Base-by-base conservation (phyloP, 1,140 invertebrate genomes). In the Drosophila mayri region DNA sequence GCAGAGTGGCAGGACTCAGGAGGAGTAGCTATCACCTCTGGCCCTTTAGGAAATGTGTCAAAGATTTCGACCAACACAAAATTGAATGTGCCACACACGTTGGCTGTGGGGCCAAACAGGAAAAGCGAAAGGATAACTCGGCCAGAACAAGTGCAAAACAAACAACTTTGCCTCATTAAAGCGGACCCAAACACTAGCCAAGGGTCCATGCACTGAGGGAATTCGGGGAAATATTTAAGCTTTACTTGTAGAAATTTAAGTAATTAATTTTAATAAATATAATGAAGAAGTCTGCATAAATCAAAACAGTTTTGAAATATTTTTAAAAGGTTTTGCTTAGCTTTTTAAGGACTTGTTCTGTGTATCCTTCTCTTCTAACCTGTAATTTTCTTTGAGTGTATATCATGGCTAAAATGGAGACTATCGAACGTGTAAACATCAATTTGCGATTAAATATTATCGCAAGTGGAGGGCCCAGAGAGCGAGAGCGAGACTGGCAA, bases 371-470 rank as follows among this genome's bases (percentile, higher is more conserved):
- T 22, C 3, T 4, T 22, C 1, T 1, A 25, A 1, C 44, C 30
- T 11, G 12, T 3, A 2, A 16, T 30, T 28, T 54, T 7, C 16
- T 38, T 25, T 49, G 18, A 0, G 5, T 1, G 44, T 41, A 38
- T 70, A 49, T 1, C 20, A 1, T 32, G 12, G 3, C 38, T 52
- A 35, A 43, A 61, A 43, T 50, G 41, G 47, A 60, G 43, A 52
- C 38, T 20, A 37, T 46, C 74, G 55, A 60, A 60, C 57, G 74
- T 68, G 74, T 77, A 78, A 79, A 79, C 75, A 79, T 78, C 76
- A 72, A 72, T 79, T 79, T 79, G 76, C 76, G 75, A 79, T 79
- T 78, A 78, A 79, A 78, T 79, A 78, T 71, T 79, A 78, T 78
- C 37, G 52, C 43, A 78, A 76, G 49, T 66, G 75, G 75, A 38